A percentile compares a stretch with the other conserved stretches of the same genome.
These are phyloP conservation scores for Tricholauxania praeusta DNA, from an alignment of 2,888 invertebrate genomes.

Conservation along the genomic window DNA sequence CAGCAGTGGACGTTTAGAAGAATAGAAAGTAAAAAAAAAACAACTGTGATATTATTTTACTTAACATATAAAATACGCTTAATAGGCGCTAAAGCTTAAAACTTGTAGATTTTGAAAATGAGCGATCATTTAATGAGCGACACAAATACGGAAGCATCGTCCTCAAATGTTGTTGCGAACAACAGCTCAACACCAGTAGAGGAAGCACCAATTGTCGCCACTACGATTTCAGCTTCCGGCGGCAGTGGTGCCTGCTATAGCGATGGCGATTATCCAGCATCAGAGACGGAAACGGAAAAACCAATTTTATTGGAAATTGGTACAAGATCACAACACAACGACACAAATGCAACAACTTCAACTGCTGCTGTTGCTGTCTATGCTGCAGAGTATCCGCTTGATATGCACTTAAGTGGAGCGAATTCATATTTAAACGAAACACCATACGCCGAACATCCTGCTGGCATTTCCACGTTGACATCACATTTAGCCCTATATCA, in stretches of 20 bases:
- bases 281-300: conserved; percentile 57
- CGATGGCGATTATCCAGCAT: conserved; percentile 36
- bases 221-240: conserved; percentile 43
- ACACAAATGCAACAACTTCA: conserved; percentile 48
- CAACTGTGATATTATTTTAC: conserved; percentile 41
- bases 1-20: conserved; percentile 34
- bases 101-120: conserved; percentile 46
- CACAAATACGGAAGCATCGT: conserved; percentile 12
- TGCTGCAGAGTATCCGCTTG: conserved; percentile 44
- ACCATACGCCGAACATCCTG: conserved; percentile 25
- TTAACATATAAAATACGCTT: conserved; percentile 13
- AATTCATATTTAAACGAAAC: conserved; percentile 17
- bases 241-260: conserved; percentile 44
- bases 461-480: conserved; percentile 1
- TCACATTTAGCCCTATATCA: conserved; percentile 41
- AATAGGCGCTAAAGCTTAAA: background rate
- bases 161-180: conserved; percentile 10
- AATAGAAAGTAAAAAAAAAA: background rate
- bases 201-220: background rate
- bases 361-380: conserved; percentile 48
- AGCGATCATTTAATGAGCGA: conserved; percentile 55
- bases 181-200: background rate
- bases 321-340: conserved; percentile 34
- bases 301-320: conserved; percentile 60
- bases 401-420: conserved; percentile 42